A percentile compares a stretch with the other conserved stretches of the same genome.
phyloP scores from a whole-genome alignment of 2,888 invertebrate genomes.

The Cordilura impudica region DNA sequence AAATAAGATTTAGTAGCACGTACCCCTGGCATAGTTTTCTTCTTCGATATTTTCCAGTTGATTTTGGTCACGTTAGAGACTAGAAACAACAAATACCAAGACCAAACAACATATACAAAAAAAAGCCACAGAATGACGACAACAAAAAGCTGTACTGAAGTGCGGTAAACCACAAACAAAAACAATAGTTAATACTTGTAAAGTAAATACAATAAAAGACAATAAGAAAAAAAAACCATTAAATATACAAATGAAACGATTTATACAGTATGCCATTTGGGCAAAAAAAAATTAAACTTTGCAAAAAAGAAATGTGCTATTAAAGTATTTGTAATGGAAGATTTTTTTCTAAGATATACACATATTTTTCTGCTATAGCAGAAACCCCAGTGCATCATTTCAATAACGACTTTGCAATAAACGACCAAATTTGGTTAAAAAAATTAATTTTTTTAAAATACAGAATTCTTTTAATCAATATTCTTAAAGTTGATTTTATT shows the following conservation, averaged over 20 bases:
- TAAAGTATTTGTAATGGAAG: too few relatives aligned
- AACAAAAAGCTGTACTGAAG: conserved; percentile 42
- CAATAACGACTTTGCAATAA: too few relatives aligned
- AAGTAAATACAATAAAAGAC: conserved; percentile 51
- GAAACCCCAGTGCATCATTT: too few relatives aligned
- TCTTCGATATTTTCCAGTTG: conserved; percentile 44
- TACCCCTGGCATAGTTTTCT: conserved; percentile 63
- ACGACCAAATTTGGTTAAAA: too few relatives aligned
- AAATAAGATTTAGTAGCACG: conserved; percentile 51
- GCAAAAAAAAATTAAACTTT: too few relatives aligned
- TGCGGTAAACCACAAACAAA: conserved; percentile 56
- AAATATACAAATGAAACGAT: conserved; percentile 33
- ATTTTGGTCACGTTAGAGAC: conserved; percentile 63
- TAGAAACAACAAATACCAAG: conserved; percentile 25
- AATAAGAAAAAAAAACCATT: conserved; percentile 43
- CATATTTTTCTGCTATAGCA: too few relatives aligned
- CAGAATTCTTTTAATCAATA: too few relatives aligned
- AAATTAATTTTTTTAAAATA: too few relatives aligned
- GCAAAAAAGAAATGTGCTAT: too few relatives aligned
- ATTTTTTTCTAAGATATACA: too few relatives aligned
- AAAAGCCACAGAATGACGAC: conserved; percentile 15
- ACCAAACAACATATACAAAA: conserved; percentile 27
- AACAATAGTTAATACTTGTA: conserved; percentile 64
- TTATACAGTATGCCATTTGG: too few relatives aligned
- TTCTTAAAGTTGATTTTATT: too few relatives aligned